These are phyloP conservation scores for Trachelipus rathkii DNA, from an alignment of 1,140 invertebrate species.

Conservation along the genomic window DNA sequence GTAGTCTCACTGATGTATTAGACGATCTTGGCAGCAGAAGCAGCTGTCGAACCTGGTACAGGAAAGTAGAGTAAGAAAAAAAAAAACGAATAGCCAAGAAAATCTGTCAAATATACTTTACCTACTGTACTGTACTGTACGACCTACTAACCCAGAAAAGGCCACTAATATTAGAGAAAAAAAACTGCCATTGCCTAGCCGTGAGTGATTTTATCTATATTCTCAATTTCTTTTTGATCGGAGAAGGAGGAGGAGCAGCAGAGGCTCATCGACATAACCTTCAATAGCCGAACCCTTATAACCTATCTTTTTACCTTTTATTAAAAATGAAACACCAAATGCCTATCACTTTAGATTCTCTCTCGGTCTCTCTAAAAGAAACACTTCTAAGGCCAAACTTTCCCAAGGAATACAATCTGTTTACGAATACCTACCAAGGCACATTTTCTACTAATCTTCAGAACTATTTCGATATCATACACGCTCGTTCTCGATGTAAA, in stretches of 20 bases:
- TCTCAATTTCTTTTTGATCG: background rate
- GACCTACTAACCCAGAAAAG: no score
- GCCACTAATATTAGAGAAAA: background rate
- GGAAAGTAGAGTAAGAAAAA: no score
- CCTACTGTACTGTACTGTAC: background rate
- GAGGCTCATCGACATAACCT: background rate
- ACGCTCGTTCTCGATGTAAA: no score
- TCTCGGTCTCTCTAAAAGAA: background rate
- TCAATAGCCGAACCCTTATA: background rate
- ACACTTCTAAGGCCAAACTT: background rate
- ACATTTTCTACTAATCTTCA: background rate
- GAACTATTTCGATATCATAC: background rate
- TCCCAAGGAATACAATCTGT: background rate
- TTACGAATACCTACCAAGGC: background rate
- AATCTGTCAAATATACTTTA: background rate
- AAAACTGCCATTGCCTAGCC: background rate
- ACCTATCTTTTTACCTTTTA: background rate
- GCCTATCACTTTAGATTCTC: background rate
- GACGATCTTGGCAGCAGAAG: background rate
- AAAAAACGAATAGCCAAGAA: background rate
- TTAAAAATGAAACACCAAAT: background rate
- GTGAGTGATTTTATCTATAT: background rate
- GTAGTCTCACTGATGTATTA: background rate
- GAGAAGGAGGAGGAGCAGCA: no score
- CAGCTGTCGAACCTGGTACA: background rate